Evolutionary conservation across 2,888 invertebrate genomes (phyloP), one percentile per base, ranked within the genome.

Genomic region (Hirudinaria manillensis): DNA sequence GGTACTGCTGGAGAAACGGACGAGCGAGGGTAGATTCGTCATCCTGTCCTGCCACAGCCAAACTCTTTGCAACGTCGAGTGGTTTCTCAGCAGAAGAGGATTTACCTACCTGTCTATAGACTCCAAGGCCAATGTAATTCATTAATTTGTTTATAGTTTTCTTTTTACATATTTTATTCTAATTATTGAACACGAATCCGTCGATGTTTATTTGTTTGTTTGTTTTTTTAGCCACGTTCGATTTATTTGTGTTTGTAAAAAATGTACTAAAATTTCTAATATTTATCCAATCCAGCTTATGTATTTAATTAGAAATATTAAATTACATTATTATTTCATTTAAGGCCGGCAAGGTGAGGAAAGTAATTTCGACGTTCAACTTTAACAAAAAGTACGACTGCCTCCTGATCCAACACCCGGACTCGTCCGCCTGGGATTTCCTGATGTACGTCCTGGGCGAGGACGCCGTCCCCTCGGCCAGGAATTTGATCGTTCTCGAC

Each of bases 1-100:
- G 6, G 19, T 29, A 10, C 24, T 61, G 61, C 19, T 61, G 10
- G 29, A 29, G 24, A 27, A 24, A 27, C 29, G 10, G 61, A 27
- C n/a, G 61, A 61, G 61, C 10, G 61, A 61, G 61, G 61, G 61
- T 6, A 4, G 61, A 61, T 61, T 61, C 10, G 61, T 61, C 10
- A 1, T 24, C 7, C 19, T 61, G 61, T 21, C 61, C 21, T 61
- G 61, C 61, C 61, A 61, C 61, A 29, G n/a, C n/a, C 7, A 61
- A 29, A 61, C 61, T 10, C 29, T 29, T 27, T 24, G 13, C 3
- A 29, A n/a, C 24, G 10, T 61, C 19, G 13, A 61, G 61, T 2
- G 29, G 13, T 61, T 27, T n/a, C 29, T 61, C 19, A 13, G 29
- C 61, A 61, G 29, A 29, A 61, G 29, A n/a, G 29, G 29, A 29